Base-by-base conservation (phyloP, 2,113 vertebrate species). In the Paracyprichromis sp. region DNA sequence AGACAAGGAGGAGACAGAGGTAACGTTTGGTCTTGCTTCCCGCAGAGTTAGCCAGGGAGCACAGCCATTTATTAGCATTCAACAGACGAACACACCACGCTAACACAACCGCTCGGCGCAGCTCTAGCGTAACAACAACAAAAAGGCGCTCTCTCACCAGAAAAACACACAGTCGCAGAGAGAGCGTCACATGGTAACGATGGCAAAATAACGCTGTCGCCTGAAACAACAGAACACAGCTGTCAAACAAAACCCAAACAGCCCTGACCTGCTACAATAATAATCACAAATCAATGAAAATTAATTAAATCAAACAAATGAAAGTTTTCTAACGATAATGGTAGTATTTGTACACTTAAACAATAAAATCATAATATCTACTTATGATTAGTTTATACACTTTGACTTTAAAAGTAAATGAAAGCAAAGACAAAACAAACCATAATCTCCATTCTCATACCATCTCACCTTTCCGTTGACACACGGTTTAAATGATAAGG, bases 401-500 rank as follows among this genome's bases (percentile, higher is more conserved):
- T 56, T 56, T 13, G 53, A 56, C 17, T 36, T 36, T 63, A 1
- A 63, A 36, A 7, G 59, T 5, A 36, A 63, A 63, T 63, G 59
- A 63, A 63, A 63, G 9, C 17, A 19, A 19, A 63, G 59, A 63
- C 61, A 66, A 36, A 66, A 0, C 31, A n/a, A 66, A 12, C 31
- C 6, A 66, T 12, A 36, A 36, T 36, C 6, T 12, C 4, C 6
- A 66, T 66, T 36, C 61, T 66, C 6, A 63, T 19, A 36, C 59
- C 61, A 66, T 38, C 31, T n/a, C 17, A 61, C 56, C 56, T 59
- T 59, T 59, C 13, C 13, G 1, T 57, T 5, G 56, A 29, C 24
- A 57, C 14, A 31, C 0, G 0, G 26, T 59, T 31, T 59, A 59
- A 59, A 59, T 59, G 5, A 59, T 16, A 0, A 59, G 2, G 0